Conservation (phyloP, 1,140 invertebrate genomes). For the Nomia melanderi region DNA sequence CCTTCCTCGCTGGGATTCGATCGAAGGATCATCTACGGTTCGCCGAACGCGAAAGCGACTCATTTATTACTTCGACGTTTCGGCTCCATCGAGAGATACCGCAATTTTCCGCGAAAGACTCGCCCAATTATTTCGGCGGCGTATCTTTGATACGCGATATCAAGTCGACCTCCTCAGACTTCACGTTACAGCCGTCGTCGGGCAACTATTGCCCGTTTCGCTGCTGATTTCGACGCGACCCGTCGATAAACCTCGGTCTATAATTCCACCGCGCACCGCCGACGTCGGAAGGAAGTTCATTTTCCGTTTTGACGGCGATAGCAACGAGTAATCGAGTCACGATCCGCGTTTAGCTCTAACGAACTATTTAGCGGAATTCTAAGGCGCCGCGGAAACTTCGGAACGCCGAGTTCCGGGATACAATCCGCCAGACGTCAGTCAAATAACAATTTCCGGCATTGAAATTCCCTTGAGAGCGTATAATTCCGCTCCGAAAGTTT, state of each 20-base stretch:
- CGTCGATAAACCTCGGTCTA: background rate
- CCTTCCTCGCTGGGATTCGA: background rate
- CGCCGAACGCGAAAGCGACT: no score
- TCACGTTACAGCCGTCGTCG: background rate
- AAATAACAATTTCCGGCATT: no score
- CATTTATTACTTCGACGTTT: background rate
- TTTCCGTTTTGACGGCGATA: slow-evolving; percentile 3
- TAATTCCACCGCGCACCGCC: background rate
- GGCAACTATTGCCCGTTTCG: background rate
- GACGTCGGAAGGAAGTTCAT: slow-evolving; percentile 6
- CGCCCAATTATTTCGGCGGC: background rate
- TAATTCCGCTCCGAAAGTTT: no score
- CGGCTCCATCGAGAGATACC: background rate
- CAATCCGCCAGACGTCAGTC: no score
- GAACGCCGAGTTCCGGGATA: no score
- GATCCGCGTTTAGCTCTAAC: background rate
- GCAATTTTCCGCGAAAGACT: no score
- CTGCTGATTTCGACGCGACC: rapidly evolving
- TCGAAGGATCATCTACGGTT: background rate
- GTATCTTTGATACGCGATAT: background rate
- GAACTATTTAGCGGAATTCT: background rate
- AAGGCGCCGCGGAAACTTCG: background rate
- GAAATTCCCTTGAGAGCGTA: no score
- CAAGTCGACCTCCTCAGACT: background rate
- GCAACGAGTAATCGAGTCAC: background rate